Percentiles rank a stretch among this genome's conserved stretches.
phyloP scores from a whole-genome alignment of 2,113 vertebrate species.

The Pelobates fuscus region DNA sequence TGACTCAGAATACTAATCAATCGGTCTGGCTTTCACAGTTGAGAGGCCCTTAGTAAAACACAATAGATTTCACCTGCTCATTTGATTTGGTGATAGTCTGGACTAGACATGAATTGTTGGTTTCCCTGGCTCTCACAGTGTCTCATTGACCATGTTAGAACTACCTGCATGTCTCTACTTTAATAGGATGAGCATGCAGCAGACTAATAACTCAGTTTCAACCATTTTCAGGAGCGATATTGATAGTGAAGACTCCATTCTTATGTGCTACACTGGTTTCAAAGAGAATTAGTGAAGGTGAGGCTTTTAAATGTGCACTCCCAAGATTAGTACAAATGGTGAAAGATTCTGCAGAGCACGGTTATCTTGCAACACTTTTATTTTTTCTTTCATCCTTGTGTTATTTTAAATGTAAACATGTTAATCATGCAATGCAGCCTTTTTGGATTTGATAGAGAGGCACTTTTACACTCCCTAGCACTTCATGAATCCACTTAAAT shows the following conservation, averaged over 20 bases:
- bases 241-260: no score
- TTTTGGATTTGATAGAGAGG: no score
- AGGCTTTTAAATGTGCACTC: neutral
- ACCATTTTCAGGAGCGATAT: no score
- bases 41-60: conserved; percentile 9
- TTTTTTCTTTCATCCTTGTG: no score
- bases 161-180: conserved; percentile 22
- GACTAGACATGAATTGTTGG: neutral
- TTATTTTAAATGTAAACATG: neutral
- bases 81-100: conserved; percentile 13
- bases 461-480: no score
- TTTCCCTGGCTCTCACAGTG: neutral
- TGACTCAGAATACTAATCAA: conserved; percentile 20
- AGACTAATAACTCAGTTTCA: neutral
- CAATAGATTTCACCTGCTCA: conserved; percentile 12
- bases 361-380: neutral
- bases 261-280: no score
- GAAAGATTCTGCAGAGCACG: neutral
- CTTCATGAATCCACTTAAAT: neutral
- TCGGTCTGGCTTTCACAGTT: conserved; percentile 2
- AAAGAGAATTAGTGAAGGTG: neutral
- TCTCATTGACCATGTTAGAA: neutral
- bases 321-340: neutral
- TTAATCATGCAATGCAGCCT: no score
- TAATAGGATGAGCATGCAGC: conserved; percentile 35